A percentile compares a stretch with the other conserved stretches of the same genome.
Evolutionary conservation across 2,113 vertebrate genomes (phyloP).

Genomic region (Amphiprion ocellaris): DNA sequence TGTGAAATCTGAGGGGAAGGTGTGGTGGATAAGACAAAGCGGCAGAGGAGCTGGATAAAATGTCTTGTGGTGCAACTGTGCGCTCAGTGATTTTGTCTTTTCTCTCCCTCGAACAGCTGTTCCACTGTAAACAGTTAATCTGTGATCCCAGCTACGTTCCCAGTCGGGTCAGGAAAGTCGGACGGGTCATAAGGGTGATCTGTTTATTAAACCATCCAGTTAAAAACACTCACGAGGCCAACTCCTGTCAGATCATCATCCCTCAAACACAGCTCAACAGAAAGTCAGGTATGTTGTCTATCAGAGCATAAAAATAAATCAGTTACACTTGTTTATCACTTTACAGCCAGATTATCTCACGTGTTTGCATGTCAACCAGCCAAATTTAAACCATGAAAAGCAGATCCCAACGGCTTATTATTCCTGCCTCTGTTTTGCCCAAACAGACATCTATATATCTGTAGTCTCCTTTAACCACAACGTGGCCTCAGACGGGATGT

Average conservation of each 20-base stretch:
- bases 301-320: not conserved
- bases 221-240: conserved; percentile 94
- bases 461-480: conserved; percentile 93
- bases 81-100: not conserved
- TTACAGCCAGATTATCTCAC: not conserved
- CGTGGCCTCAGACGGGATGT: conserved; percentile 93
- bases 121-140: conserved; percentile 96
- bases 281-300: conserved; percentile 88
- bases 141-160: conserved; percentile 94
- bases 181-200: conserved; percentile 92
- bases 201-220: conserved; percentile 95
- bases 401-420: not conserved
- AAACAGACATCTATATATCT: conserved; percentile 94
- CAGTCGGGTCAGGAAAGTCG: conserved; percentile 89
- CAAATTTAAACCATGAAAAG: not conserved
- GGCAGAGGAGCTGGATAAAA: not conserved
- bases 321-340: not conserved
- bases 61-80: not conserved
- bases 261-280: conserved; percentile 93
- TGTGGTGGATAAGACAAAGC: conserved; percentile 35
- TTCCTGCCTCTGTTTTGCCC: not conserved
- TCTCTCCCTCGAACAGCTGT: conserved; percentile 82
- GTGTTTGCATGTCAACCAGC: not conserved
- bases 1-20: conserved; percentile 95
- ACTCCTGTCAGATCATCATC: conserved; percentile 96